These are phyloP conservation scores for Eptatretus burgeri DNA, from an alignment of 2,113 vertebrate species.

Conservation along the genomic window DNA sequence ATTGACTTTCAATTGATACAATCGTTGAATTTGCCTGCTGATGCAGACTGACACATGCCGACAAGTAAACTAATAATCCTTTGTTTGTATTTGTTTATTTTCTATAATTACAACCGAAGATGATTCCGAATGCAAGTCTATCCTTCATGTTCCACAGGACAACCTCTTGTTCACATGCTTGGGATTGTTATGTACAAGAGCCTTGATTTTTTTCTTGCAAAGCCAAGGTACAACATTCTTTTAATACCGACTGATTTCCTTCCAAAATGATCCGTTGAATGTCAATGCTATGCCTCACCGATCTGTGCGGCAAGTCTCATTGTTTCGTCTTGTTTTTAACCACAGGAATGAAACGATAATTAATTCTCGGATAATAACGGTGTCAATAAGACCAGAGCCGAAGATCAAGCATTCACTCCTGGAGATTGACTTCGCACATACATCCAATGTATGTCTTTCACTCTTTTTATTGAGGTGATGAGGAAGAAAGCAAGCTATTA, in stretches of 20 bases:
- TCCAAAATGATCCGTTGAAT: too few species aligned
- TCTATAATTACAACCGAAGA: too few species aligned
- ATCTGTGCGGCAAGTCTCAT: too few species aligned
- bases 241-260: too few species aligned
- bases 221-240: neutral
- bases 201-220: neutral
- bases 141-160: neutral
- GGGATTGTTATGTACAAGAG: constrained; percentile 1
- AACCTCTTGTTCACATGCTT: neutral
- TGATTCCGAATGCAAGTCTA: neutral
- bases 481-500: too few species aligned
- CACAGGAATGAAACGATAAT: constrained; percentile 1
- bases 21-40: too few species aligned
- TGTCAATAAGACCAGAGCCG: constrained; percentile 3
- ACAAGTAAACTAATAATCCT: too few species aligned
- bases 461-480: too few species aligned
- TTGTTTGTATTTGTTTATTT: too few species aligned
- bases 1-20: too few species aligned
- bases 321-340: neutral
- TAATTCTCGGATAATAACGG: neutral
- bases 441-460: constrained; percentile 1
- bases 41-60: too few species aligned
- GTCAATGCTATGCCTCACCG: too few species aligned
- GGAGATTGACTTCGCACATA: constrained; percentile 4
- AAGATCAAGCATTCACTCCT: constrained; percentile 1